A percentile compares a stretch with the other conserved stretches of the same genome.
Conservation (phyloP, 1,140 invertebrate species). For the Drosophila kohkoa region DNA sequence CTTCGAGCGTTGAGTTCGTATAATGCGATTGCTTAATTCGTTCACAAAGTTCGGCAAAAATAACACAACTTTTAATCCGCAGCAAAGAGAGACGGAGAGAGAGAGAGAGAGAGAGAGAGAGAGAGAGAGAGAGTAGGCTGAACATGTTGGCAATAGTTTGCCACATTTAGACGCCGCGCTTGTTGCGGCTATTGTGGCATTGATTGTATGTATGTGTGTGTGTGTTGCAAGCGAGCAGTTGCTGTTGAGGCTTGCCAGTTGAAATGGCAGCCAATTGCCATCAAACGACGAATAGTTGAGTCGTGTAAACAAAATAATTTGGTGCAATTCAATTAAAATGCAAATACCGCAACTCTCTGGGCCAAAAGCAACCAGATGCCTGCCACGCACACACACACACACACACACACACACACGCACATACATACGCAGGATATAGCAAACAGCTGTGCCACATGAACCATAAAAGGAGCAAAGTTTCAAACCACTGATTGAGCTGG, state of each 20-base stretch:
- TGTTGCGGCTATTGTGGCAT: conserved; percentile 12
- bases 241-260: conserved; percentile 10
- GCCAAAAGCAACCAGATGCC: conserved; percentile 17
- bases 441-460: conserved; percentile 39
- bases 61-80: not conserved
- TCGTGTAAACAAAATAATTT: conserved; percentile 72
- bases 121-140: not conserved
- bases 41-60: not conserved
- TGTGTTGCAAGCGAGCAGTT: conserved; percentile 16
- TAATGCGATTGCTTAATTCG: not conserved
- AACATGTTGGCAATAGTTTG: not conserved
- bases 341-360: conserved; percentile 62
- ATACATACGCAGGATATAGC: not conserved
- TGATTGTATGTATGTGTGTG: too few species aligned
- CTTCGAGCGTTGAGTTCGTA: not conserved
- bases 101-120: not conserved
- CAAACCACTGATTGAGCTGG: conserved; percentile 63
- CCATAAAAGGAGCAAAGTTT: conserved; percentile 49
- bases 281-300: conserved; percentile 3
- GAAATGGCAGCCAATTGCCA: conserved; percentile 19
- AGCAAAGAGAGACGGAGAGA: not conserved
- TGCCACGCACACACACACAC: not conserved
- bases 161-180: not conserved
- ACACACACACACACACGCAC: not conserved
- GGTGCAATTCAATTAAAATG: conserved; percentile 79